phyloP scores from a whole-genome alignment of 2,888 invertebrate species.

The Tachina fera region DNA sequence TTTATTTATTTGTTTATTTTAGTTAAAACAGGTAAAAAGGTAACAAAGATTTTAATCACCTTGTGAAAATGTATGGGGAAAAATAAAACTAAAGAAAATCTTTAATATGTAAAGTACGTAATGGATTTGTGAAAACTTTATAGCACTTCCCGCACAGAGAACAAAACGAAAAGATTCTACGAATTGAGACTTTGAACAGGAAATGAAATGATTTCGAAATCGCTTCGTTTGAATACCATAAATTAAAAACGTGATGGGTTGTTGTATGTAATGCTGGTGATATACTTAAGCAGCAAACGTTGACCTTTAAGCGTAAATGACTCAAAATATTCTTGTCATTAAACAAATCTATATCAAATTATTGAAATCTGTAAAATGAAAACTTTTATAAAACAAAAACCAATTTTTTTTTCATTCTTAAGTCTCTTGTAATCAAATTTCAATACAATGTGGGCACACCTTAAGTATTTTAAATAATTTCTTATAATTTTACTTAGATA shows the following conservation, averaged over 20 bases:
- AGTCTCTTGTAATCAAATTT: slow-evolving; percentile 67
- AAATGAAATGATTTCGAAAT: slow-evolving; percentile 53
- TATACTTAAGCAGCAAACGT: background rate
- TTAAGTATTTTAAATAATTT: slow-evolving; percentile 59
- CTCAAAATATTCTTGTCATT: slow-evolving; percentile 8
- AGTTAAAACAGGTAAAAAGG: slow-evolving; percentile 56
- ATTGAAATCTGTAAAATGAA: slow-evolving; percentile 34
- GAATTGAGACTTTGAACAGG: slow-evolving; percentile 34
- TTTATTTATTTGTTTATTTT: slow-evolving; percentile 37
- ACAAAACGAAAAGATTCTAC: background rate
- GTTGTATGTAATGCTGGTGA: background rate
- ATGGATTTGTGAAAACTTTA: slow-evolving; percentile 33
- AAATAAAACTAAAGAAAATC: slow-evolving; percentile 24
- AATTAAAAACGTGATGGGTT: slow-evolving; percentile 39
- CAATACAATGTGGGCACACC: slow-evolving; percentile 66
- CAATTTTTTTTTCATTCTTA: background rate
- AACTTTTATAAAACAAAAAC: slow-evolving; percentile 27
- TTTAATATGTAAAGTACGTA: slow-evolving; percentile 64
- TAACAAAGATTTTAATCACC: slow-evolving; percentile 48
- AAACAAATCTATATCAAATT: slow-evolving; percentile 39
- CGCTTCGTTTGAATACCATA: slow-evolving; percentile 13
- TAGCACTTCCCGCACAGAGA: background rate
- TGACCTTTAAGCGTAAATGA: slow-evolving; percentile 34
- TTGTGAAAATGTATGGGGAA: slow-evolving; percentile 10
- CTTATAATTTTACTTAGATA: slow-evolving; percentile 19